phyloP scores from a whole-genome alignment of 1,140 invertebrate genomes.

The Myzus persicae region DNA sequence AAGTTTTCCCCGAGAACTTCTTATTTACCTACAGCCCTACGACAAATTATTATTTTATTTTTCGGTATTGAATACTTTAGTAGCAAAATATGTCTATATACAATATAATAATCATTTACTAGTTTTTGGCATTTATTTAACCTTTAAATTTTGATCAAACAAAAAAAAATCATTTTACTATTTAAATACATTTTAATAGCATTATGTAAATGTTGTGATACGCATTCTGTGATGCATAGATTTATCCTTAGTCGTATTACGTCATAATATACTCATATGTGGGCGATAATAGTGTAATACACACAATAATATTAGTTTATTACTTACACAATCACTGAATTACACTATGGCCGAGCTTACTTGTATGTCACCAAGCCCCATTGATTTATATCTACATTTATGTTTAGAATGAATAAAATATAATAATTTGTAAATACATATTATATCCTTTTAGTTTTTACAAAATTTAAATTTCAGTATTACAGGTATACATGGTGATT shows the following conservation, averaged over 20 bases:
- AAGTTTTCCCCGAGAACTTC: background rate
- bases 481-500: background rate
- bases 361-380: background rate
- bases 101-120: background rate
- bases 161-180: background rate
- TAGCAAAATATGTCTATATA: background rate
- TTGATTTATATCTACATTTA: background rate
- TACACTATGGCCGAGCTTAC: background rate
- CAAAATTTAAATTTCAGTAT: background rate
- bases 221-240: background rate
- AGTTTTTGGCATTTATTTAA: background rate
- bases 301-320: background rate
- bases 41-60: background rate
- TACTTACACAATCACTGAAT: background rate
- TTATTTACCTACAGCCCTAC: background rate
- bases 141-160: background rate
- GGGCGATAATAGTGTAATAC: background rate
- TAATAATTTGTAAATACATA: background rate
- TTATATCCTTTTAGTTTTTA: background rate
- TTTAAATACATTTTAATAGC: background rate
- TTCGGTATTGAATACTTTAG: background rate
- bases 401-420: background rate
- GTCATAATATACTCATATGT: background rate
- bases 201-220: background rate
- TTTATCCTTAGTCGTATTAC: background rate